Base-by-base conservation (phyloP, 2,888 invertebrate genomes). In the Antheraea yamamai region DNA sequence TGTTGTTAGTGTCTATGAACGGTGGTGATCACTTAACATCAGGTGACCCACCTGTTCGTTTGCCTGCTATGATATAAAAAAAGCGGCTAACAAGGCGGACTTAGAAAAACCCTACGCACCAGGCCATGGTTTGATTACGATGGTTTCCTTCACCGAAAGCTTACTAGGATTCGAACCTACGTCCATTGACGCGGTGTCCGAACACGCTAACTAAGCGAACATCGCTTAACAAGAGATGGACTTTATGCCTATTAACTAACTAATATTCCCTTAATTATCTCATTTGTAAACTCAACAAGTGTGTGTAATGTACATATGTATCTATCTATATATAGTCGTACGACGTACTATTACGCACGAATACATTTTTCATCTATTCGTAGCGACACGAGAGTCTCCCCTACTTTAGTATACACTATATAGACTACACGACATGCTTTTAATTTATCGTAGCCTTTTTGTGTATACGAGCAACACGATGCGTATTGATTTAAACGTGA, bases 351-450 rank as follows among this genome's bases (percentile, higher is more conserved):
- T 30, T 66, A 70, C 39, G 70, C 70, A 35, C 70, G 70, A 70
- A 70, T 70, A 70, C 39, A 39, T 70, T 70, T 70, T 70, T 70
- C 70, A 70, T 70, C 70, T 70, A 70, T 70, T 70, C 39, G 39
- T 39, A 70, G 70, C 70, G 35, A 35, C 39, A 39, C 23, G 6
- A 70, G 70, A 70, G 30, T 30, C 30, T 70, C 70, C 39, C 39
- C 35, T 39, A 8, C 70, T 35, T 70, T 39, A 10, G n/a, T 39
- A 39, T 23, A 70, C 39, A 39, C 30, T 16, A 12, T 66, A 30
- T 66, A 66, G 20, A 68, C 18, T 39, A 70, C 39, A 39, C n/a
- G 39, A 10, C 39, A 70, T 70, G 20, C 39, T 70, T 70, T 70
- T 70, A 70, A 70, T 39, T 70, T 39, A 70, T 39, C 70, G 70